Base-by-base conservation (phyloP, 2,888 invertebrate genomes). In the Rhagonycha fulva region DNA sequence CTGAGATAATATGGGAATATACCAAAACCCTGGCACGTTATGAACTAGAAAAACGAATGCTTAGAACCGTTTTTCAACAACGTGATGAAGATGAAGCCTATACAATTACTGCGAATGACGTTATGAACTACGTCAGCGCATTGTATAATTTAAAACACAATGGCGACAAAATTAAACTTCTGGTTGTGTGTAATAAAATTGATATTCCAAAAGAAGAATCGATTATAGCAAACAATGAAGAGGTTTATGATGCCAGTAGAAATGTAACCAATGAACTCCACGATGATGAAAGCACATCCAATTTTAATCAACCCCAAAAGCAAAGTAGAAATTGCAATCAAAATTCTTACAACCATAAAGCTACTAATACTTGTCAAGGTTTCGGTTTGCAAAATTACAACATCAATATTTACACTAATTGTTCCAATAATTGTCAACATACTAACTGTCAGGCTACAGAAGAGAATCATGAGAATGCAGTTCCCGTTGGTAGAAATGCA, bases 131-230 rank as follows among this genome's bases (percentile, higher is more conserved):
- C 5, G 81, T 85, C 32, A 63, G 82, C 26, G 76, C 78, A 11
- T 78, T 86, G 63, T 85, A 84, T 72, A 80, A 80, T 5, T 76
- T 85, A 30, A 81, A 82, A 70, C 80, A 83, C 28, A 83, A 81
- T 70, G 86, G 86, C 0, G 76, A 79, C 47, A 84, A 83, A 74
- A 84, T 85, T 23, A 82, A 80, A 66, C 82, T 84, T 66, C 71
- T 86, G 12, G 84, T 83, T 69, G 78, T 81, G 5, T 81, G n/a
- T n/a, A n/a, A 81, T 11, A 85, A 86, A 71, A 83, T 83, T 81
- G 14, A 83, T 83, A 71, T 79, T 81, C 70, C 74, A 76, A 47
- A 75, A 74, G 30, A 77, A 62, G 75, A 71, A 68, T 68, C 62
- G 23, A 67, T 30, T 14, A 68, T 68, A 9, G 71, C 68, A 71